Evolutionary conservation across 35 echinoderm and acorn worm genomes (phyloP).

Genomic region (Apostichopus californicus): DNA sequence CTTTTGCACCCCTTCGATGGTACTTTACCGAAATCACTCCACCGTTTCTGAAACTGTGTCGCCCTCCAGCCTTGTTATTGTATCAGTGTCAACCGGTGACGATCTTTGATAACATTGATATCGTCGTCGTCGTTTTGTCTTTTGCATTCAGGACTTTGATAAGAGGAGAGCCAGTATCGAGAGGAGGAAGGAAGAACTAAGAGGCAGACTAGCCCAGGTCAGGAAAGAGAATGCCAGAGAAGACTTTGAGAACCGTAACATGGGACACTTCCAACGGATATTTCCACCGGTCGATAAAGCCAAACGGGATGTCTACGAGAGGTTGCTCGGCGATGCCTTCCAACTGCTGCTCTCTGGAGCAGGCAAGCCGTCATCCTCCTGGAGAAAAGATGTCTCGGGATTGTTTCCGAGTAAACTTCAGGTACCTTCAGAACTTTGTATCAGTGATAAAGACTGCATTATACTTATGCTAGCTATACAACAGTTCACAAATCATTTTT

Average conservation of each 20-base stretch:
- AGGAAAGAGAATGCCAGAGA: constrained; percentile 86
- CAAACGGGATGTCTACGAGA: constrained; percentile 69
- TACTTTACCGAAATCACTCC: too few species aligned
- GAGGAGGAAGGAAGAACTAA: constrained; percentile 89
- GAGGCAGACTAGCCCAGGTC: constrained; percentile 73
- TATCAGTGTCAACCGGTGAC: too few species aligned
- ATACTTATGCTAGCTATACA: too few species aligned
- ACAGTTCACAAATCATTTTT: too few species aligned
- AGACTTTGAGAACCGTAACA: constrained; percentile 96
- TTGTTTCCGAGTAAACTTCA: constrained; percentile 47
- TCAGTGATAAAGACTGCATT: too few species aligned
- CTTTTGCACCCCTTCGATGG: too few species aligned
- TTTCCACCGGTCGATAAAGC: constrained; percentile 87
- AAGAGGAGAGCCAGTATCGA: constrained; percentile 72
- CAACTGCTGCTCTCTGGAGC: constrained; percentile 82
- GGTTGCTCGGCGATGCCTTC: constrained; percentile 85
- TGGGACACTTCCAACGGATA: constrained; percentile 82
- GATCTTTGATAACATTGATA: not conserved
- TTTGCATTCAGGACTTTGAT: constrained; percentile 66
- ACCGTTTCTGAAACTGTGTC: too few species aligned
- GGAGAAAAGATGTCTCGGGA: constrained; percentile 55
- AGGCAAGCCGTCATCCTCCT: constrained; percentile 57
- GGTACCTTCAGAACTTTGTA: not conserved
- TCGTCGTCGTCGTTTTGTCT: not conserved
- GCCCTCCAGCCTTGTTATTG: too few species aligned